phyloP scores from a whole-genome alignment of 2,797 vertebrate genomes.

The Eulemur rubriventer region DNA sequence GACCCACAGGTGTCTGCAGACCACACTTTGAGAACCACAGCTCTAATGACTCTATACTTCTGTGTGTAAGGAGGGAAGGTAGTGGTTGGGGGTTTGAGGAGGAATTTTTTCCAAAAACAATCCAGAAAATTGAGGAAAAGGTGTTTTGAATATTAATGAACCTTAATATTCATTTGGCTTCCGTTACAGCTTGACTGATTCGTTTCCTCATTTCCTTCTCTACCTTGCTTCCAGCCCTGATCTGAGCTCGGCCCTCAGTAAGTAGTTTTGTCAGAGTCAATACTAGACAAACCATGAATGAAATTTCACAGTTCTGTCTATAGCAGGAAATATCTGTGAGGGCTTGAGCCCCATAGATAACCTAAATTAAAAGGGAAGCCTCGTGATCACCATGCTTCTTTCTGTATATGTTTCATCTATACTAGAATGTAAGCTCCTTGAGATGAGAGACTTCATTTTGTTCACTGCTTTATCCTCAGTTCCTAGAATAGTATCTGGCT shows the following conservation, averaged over 20 bases:
- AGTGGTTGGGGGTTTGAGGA: neutral
- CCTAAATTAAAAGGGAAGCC: neutral
- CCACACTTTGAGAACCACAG: neutral
- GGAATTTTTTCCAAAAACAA: slow-evolving; percentile 21
- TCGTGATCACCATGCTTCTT: neutral
- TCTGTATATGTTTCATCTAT: neutral
- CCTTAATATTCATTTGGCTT: slow-evolving; percentile 4
- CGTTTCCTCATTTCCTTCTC: neutral
- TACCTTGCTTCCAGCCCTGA: neutral
- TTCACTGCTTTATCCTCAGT: neutral
- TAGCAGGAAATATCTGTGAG: neutral
- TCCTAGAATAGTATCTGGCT: neutral
- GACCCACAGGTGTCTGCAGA: neutral
- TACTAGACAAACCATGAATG: neutral
- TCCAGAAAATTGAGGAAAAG: neutral
- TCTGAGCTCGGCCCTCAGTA: neutral
- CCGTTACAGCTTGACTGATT: neutral
- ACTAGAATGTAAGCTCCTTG: neutral
- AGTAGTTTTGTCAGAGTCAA: neutral
- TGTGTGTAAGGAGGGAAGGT: neutral
- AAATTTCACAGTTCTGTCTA: neutral
- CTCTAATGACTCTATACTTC: neutral
- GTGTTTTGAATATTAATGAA: neutral
- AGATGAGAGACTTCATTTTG: neutral
- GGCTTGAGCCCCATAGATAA: neutral